phyloP scores from a whole-genome alignment of 2,113 vertebrate species.

The Pagrus major region DNA sequence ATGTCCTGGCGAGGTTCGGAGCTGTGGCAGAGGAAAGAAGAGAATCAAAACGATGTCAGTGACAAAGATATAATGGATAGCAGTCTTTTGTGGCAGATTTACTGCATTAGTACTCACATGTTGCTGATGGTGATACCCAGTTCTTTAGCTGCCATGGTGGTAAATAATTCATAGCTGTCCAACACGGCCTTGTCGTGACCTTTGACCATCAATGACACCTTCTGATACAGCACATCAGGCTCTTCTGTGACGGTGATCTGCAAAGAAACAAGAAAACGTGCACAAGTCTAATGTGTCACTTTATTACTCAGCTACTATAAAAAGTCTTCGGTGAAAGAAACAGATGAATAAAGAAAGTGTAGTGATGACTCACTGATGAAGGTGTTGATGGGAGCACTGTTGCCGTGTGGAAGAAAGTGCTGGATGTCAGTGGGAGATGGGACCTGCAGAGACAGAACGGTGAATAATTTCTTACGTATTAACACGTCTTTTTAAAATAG shows the following conservation, averaged over 20 bases:
- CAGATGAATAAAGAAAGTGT: background rate
- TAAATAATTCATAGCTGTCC: slow-evolving; percentile 97
- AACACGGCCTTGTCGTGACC: slow-evolving; percentile 92
- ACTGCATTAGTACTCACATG: slow-evolving; percentile 87
- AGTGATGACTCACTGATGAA: slow-evolving; percentile 62
- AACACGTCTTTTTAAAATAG: background rate
- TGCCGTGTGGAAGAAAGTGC: slow-evolving; percentile 65
- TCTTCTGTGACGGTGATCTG: slow-evolving; percentile 92
- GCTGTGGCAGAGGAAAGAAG: slow-evolving; percentile 75
- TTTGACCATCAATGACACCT: slow-evolving; percentile 91
- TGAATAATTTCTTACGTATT: background rate
- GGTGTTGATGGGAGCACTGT: slow-evolving; percentile 39
- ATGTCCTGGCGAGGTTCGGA: slow-evolving; percentile 87
- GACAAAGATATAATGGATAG: background rate
- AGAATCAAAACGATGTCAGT: background rate
- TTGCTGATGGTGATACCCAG: slow-evolving; percentile 89
- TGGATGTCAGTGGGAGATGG: slow-evolving; percentile 31
- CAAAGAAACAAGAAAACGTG: slow-evolving; percentile 5
- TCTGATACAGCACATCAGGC: slow-evolving; percentile 91
- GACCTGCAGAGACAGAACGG: slow-evolving; percentile 41
- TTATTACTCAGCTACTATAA: background rate
- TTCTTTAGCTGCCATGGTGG: slow-evolving; percentile 91
- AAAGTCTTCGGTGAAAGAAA: background rate
- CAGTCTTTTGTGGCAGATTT: background rate
- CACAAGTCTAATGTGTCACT: background rate